These are phyloP conservation scores for Dunckerocampus dactyliophorus DNA, from an alignment of 2,113 vertebrate species.

Conservation along the genomic window DNA sequence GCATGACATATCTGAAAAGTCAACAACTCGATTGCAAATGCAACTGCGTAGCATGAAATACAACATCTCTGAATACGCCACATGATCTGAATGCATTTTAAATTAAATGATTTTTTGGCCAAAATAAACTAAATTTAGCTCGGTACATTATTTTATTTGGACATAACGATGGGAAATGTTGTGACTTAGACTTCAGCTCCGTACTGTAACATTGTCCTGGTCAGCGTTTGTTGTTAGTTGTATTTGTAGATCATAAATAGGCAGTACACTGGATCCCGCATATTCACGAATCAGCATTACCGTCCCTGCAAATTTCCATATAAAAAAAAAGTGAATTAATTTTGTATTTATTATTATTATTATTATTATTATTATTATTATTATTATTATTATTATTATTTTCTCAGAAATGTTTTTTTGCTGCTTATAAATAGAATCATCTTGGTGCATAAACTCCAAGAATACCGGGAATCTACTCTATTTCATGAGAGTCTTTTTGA, in stretches of 20 bases:
- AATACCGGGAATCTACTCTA: neutral
- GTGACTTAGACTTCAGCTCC: neutral
- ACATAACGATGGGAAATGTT: too few relatives aligned
- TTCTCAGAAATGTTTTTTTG: too few relatives aligned
- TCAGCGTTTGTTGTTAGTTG: neutral
- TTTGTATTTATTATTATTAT: too few relatives aligned
- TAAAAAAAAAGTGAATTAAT: too few relatives aligned
- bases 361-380: too few relatives aligned
- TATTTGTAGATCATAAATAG: neutral
- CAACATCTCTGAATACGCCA: neutral
- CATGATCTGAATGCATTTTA: neutral
- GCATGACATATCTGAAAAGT: neutral
- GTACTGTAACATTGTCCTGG: neutral
- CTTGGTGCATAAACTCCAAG: too few relatives aligned
- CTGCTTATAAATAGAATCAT: too few relatives aligned
- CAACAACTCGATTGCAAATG: neutral
- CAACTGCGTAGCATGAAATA: neutral
- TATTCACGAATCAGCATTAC: too few relatives aligned
- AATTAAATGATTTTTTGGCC: neutral
- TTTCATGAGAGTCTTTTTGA: neutral
- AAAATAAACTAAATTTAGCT: neutral
- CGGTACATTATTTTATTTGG: too few relatives aligned
- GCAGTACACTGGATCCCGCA: too few relatives aligned
- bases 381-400: too few relatives aligned
- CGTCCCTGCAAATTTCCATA: too few relatives aligned